A percentile compares a stretch with the other conserved stretches of the same genome.
These are phyloP conservation scores for Diorhabda sublineata DNA, from an alignment of 1,140 invertebrate genomes.

Conservation along the genomic window DNA sequence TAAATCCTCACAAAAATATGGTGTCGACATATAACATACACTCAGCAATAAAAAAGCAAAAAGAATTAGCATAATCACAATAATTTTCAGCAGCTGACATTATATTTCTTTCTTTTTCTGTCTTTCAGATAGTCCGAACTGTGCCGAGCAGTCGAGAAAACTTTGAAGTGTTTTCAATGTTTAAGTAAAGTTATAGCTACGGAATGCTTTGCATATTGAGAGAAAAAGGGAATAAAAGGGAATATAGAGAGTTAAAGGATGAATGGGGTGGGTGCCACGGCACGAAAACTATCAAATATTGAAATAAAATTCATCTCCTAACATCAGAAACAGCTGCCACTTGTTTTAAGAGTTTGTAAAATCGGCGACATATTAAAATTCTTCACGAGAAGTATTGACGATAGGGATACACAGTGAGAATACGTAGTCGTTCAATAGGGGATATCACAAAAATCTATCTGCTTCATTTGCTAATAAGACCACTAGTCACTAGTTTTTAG, in stretches of 20 bases:
- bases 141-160: constrained; percentile 32
- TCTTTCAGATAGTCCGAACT: constrained; percentile 21
- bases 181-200: constrained; percentile 42
- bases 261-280: constrained; percentile 32
- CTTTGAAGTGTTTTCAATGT: constrained; percentile 41
- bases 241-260: constrained; percentile 29
- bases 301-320: constrained; percentile 48
- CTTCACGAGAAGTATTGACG: constrained; percentile 35
- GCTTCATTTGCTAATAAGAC: too few species aligned
- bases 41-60: constrained; percentile 37
- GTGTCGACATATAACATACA: constrained; percentile 39
- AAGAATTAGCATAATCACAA: constrained; percentile 47
- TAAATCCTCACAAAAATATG: constrained; percentile 36
- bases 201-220: constrained; percentile 41
- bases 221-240: constrained; percentile 25
- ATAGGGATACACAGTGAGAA: constrained; percentile 25
- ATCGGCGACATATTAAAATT: constrained; percentile 46
- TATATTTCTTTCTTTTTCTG: constrained; percentile 39
- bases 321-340: constrained; percentile 47
- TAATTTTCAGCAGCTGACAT: constrained; percentile 47
- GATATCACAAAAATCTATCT: not conserved
- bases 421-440: constrained; percentile 8
- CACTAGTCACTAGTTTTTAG: too few species aligned
- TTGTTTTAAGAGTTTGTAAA: constrained; percentile 47
- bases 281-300: constrained; percentile 48